These are phyloP conservation scores for Spizaetus ornatus DNA, from an alignment of 2,113 vertebrate genomes.

Conservation along the genomic window DNA sequence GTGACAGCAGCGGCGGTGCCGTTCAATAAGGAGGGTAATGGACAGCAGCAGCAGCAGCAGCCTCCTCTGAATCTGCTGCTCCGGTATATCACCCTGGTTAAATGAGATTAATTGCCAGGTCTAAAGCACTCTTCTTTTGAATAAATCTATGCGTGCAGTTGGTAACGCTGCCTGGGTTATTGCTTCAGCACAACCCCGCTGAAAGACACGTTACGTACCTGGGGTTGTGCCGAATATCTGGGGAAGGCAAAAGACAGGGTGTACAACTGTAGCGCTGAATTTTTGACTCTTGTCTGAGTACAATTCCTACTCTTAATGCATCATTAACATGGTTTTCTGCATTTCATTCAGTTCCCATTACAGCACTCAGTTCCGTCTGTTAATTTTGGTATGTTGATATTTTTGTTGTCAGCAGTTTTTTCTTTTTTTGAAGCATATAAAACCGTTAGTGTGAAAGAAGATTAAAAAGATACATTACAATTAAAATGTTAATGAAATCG, in stretches of 20 bases:
- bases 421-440: slow-evolving; percentile 43
- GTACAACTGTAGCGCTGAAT: rapidly evolving
- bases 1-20: rapidly evolving
- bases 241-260: background rate
- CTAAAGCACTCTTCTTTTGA: background rate
- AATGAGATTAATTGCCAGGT: background rate
- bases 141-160: rapidly evolving
- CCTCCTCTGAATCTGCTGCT: background rate
- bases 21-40: rapidly evolving
- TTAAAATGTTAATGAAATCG: slow-evolving; percentile 82
- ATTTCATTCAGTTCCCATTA: slow-evolving; percentile 33
- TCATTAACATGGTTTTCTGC: slow-evolving; percentile 11
- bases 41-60: background rate
- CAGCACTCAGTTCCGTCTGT: slow-evolving; percentile 35
- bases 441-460: slow-evolving; percentile 72
- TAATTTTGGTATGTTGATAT: slow-evolving; percentile 67
- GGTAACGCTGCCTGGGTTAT: background rate
- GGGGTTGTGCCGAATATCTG: rapidly evolving
- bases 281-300: background rate
- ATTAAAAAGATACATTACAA: slow-evolving; percentile 81
- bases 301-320: background rate
- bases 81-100: background rate
- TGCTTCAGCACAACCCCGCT: rapidly evolving
- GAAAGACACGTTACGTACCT: rapidly evolving
- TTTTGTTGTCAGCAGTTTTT: slow-evolving; percentile 73